Conservation (phyloP, 2,888 invertebrate genomes). For the Trachelus stipa region DNA sequence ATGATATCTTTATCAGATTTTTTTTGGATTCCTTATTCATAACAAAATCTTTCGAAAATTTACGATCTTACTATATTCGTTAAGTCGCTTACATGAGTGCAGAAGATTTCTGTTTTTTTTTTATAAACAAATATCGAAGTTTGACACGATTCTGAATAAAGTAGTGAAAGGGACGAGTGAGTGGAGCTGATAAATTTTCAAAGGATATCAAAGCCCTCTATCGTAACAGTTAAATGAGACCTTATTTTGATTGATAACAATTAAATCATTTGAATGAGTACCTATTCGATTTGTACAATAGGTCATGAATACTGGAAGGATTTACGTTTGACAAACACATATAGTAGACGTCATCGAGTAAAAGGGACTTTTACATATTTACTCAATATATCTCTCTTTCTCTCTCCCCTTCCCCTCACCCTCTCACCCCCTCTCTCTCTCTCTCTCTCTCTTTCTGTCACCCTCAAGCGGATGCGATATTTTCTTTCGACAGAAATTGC, state of each 20-base stretch:
- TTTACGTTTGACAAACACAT: background rate
- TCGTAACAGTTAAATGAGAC: background rate
- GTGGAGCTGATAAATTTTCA: background rate
- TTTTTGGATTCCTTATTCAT: background rate
- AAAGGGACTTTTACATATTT: background rate
- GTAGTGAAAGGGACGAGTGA: background rate
- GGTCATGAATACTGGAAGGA: background rate
- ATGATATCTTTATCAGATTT: background rate
- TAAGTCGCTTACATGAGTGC: background rate
- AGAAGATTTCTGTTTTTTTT: background rate
- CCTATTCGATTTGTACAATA: background rate
- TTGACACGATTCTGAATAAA: background rate
- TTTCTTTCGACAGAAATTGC: slow-evolving; percentile 4
- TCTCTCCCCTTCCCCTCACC: background rate
- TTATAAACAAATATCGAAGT: background rate
- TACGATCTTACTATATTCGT: background rate
- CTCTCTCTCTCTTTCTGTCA: background rate
- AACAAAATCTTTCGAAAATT: background rate
- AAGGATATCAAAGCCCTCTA: background rate
- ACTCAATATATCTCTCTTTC: background rate
- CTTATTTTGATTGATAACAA: no score
- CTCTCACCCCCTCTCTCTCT: background rate
- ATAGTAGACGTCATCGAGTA: background rate
- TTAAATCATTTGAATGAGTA: background rate
- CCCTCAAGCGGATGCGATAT: background rate